Conservation (phyloP, 2,888 invertebrate genomes). For the Tipula vernalis region DNA sequence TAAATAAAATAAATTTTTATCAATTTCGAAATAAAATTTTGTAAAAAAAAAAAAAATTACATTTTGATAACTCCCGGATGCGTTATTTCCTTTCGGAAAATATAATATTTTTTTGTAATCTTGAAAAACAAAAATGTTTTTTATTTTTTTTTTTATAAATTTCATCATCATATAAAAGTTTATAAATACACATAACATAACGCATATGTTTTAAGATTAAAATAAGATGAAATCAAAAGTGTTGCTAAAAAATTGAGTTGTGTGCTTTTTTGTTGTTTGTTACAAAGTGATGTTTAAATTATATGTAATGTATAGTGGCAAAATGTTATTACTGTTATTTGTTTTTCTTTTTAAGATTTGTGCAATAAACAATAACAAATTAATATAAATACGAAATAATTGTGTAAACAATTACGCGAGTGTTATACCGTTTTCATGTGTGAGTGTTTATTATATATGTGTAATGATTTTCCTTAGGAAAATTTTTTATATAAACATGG, state of each 20-base stretch:
- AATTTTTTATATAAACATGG: neutral
- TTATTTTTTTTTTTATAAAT: neutral
- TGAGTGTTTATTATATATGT: too few species aligned
- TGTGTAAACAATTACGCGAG: neutral
- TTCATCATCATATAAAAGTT: neutral
- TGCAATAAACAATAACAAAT: neutral
- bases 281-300: neutral
- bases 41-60: neutral
- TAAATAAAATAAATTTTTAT: neutral
- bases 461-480: neutral
- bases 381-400: neutral
- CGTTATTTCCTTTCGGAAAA: neutral
- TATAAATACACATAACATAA: neutral
- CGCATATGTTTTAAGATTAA: neutral
- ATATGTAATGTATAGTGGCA: neutral
- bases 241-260: neutral
- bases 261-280: neutral
- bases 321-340: neutral
- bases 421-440: neutral
- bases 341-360: neutral
- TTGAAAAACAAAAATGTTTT: neutral
- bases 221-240: neutral
- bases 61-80: conserved; percentile 4
- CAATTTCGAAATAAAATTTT: neutral
- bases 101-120: neutral